phyloP scores from a whole-genome alignment of 2,113 vertebrate species.

The Platichthys stellatus region DNA sequence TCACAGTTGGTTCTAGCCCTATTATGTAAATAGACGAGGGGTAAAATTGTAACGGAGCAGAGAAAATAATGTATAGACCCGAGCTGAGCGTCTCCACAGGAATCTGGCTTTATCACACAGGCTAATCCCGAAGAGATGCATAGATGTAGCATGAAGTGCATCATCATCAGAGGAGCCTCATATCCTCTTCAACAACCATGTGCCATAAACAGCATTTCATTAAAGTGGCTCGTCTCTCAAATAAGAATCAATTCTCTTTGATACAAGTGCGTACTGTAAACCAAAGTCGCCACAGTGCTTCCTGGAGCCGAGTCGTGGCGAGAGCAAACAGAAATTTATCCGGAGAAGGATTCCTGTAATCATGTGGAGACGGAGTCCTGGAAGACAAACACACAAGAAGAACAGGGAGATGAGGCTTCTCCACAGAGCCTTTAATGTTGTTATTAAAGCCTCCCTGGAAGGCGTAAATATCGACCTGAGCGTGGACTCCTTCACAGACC shows the following conservation, averaged over 20 bases:
- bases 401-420: slow-evolving; percentile 24
- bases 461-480: slow-evolving; percentile 76
- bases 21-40: neutral
- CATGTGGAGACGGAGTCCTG: slow-evolving; percentile 27
- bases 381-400: slow-evolving; percentile 35
- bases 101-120: slow-evolving; percentile 27
- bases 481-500: slow-evolving; percentile 77
- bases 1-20: neutral
- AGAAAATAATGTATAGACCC: slow-evolving; percentile 32
- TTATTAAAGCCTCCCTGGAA: slow-evolving; percentile 75
- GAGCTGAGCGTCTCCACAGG: slow-evolving; percentile 30
- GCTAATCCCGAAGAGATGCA: slow-evolving; percentile 28
- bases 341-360: slow-evolving; percentile 41
- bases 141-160: slow-evolving; percentile 30
- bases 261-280: slow-evolving; percentile 36
- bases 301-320: slow-evolving; percentile 9
- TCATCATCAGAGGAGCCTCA: slow-evolving; percentile 45
- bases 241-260: slow-evolving; percentile 46
- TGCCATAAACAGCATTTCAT: slow-evolving; percentile 54
- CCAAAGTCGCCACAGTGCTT: neutral
- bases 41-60: neutral
- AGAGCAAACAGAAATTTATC: slow-evolving; percentile 38
- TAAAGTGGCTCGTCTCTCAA: slow-evolving; percentile 38
- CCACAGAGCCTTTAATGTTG: slow-evolving; percentile 68
- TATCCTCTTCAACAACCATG: slow-evolving; percentile 29